phyloP scores from a whole-genome alignment of 2,113 vertebrate species.

The Arenaria interpres region DNA sequence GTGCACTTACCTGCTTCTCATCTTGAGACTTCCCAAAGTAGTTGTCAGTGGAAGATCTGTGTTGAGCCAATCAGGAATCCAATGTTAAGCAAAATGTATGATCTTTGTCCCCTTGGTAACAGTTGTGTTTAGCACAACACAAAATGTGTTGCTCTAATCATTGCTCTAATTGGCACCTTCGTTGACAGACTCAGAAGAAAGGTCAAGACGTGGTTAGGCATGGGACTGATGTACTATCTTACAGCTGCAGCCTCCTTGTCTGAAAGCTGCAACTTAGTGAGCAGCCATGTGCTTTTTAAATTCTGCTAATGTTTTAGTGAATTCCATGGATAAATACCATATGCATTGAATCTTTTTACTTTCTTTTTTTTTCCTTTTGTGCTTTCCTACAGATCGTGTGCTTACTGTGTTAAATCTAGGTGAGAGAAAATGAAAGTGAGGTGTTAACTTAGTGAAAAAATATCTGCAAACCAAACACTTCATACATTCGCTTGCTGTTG shows the following conservation, averaged over 20 bases:
- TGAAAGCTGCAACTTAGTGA: background rate
- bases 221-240: background rate
- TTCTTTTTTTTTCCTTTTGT: background rate
- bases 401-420: background rate
- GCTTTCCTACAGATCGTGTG: background rate
- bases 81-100: background rate
- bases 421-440: background rate
- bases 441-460: background rate
- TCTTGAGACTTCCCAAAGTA: background rate
- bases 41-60: background rate
- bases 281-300: background rate
- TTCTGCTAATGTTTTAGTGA: background rate
- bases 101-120: conserved; percentile 30
- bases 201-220: background rate
- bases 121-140: conserved; percentile 16
- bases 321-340: background rate
- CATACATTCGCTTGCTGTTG: background rate
- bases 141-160: conserved; percentile 24
- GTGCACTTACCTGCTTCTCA: background rate
- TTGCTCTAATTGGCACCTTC: conserved; percentile 48
- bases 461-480: background rate
- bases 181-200: conserved; percentile 33
- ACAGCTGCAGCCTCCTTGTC: background rate
- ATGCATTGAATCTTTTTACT: background rate
- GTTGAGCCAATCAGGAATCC: background rate